phyloP scores from a whole-genome alignment of 2,113 vertebrate species.

The Ciconia stormi region DNA sequence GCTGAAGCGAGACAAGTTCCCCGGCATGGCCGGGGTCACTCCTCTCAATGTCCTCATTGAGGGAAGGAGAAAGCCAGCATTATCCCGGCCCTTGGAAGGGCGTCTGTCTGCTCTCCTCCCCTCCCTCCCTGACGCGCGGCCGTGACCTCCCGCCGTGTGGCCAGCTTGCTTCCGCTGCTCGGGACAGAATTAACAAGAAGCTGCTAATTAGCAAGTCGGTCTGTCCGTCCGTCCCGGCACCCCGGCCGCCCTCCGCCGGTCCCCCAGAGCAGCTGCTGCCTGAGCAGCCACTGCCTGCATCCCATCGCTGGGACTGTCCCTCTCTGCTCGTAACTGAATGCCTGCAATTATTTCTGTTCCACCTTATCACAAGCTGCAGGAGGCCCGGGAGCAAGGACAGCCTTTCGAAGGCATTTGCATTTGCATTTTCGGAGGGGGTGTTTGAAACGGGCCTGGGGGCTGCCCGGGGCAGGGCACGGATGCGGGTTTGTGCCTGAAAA shows the following conservation, averaged over 20 bases:
- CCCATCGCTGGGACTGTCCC: background rate
- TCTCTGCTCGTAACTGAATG: background rate
- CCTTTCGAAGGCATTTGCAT: background rate
- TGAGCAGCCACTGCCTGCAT: background rate
- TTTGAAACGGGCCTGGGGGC: background rate
- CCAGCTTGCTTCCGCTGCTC: background rate
- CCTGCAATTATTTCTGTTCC: background rate
- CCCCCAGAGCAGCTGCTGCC: accelerated
- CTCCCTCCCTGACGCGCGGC: accelerated
- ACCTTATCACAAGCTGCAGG: background rate
- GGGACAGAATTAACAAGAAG: background rate
- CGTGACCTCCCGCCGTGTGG: accelerated
- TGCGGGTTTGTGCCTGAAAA: background rate
- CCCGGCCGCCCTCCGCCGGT: background rate
- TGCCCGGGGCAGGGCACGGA: background rate
- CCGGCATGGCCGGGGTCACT: accelerated
- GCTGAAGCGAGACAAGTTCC: background rate
- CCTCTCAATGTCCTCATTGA: background rate
- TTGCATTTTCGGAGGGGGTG: background rate
- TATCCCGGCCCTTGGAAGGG: background rate
- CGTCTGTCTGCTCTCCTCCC: background rate
- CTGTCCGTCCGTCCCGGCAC: background rate
- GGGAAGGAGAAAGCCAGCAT: slow-evolving; percentile 1
- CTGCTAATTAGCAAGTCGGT: background rate
- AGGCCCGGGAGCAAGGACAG: background rate